These are phyloP conservation scores for Cylas formicarius DNA, from an alignment of 1,140 invertebrate species.

Conservation along the genomic window DNA sequence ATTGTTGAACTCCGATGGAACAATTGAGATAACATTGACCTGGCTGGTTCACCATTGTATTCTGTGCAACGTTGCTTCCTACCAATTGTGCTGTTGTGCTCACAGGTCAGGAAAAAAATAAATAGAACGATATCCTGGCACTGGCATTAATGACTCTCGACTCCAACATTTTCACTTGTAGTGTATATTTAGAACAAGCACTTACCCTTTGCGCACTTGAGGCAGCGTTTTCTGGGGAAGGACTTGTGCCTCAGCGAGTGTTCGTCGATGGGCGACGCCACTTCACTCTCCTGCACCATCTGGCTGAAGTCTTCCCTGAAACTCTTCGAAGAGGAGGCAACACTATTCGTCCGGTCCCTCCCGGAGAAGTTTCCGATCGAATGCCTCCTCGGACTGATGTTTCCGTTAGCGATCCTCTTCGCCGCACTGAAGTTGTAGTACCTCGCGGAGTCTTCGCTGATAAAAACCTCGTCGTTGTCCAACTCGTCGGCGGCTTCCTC, in stretches of 20 bases:
- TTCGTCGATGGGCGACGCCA: constrained; percentile 32
- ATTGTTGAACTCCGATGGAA: constrained; percentile 15
- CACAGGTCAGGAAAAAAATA: too few relatives aligned
- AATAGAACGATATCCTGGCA: too few relatives aligned
- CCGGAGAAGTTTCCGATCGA: constrained; percentile 48
- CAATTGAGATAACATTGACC: constrained; percentile 15
- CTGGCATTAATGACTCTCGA: too few relatives aligned
- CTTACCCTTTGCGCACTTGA: constrained; percentile 38
- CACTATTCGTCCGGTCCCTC: constrained; percentile 29
- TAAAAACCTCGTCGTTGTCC: constrained; percentile 39
- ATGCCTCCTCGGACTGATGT: constrained; percentile 41
- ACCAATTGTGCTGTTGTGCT: too few relatives aligned
- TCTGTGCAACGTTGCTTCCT: too few relatives aligned
- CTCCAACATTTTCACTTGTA: too few relatives aligned
- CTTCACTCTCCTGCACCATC: constrained; percentile 25
- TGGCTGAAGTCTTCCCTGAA: constrained; percentile 33
- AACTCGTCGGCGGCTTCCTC: constrained; percentile 22
- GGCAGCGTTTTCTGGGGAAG: constrained; percentile 40
- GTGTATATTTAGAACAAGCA: constrained; percentile 9
- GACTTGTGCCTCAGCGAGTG: constrained; percentile 39
- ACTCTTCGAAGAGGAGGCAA: constrained; percentile 29
- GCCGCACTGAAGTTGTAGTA: constrained; percentile 49
- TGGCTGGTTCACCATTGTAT: too few relatives aligned
- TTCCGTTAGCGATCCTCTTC: constrained; percentile 34
- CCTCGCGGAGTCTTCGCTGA: constrained; percentile 41